These are phyloP conservation scores for Notamacropus eugenii DNA, from an alignment of 2,797 vertebrate genomes.

Conservation along the genomic window DNA sequence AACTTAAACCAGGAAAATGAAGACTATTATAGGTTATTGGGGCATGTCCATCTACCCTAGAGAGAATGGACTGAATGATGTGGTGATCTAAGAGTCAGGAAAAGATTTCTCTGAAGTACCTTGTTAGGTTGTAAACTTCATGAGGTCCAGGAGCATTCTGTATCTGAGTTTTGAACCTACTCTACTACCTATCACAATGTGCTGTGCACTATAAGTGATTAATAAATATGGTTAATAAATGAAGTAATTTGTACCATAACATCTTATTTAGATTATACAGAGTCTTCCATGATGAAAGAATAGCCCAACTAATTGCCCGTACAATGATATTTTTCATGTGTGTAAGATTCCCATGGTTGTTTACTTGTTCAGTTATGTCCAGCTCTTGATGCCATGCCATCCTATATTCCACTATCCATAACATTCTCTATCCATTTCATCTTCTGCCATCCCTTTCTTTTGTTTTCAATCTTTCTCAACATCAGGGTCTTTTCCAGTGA, in stretches of 20 bases:
- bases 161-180: background rate
- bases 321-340: background rate
- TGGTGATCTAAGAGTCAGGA: background rate
- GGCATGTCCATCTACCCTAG: background rate
- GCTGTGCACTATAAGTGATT: background rate
- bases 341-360: background rate
- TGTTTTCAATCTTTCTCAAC: background rate
- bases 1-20: constrained; percentile 20
- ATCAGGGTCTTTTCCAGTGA: background rate
- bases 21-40: constrained; percentile 22
- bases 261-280: background rate
- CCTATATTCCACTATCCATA: background rate
- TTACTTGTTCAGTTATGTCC: background rate
- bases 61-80: background rate
- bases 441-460: background rate
- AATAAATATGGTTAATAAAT: background rate
- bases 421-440: background rate
- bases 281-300: background rate
- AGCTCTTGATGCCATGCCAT: background rate
- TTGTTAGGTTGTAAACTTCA: background rate
- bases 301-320: background rate
- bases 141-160: background rate
- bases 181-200: background rate
- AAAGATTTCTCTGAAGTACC: background rate
- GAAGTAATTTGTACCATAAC: background rate